Evolutionary conservation across 2,797 vertebrate species (phyloP), one percentile per base, ranked within the genome.

Genomic region (Siniperca obscura): DNA sequence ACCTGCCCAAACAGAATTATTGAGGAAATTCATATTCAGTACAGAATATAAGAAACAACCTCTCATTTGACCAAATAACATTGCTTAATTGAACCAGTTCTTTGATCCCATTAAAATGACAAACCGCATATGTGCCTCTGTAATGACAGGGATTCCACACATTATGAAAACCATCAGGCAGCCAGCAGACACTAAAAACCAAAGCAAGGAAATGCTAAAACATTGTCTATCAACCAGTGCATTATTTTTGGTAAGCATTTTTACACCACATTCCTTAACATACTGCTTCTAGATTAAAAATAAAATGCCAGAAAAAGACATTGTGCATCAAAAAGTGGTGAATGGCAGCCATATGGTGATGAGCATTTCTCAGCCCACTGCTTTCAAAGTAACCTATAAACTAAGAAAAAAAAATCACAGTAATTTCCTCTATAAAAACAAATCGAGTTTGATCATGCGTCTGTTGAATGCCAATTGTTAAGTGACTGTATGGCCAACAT

Each of bases 331-430:
- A 78, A 76, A 91, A 80, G 78, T 70, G 68, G 81, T 80, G 77
- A 91, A 89, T 94, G 94, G 90, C 27, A 82, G 59, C 88, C 95
- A 94, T 71, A 92, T 94, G 93, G 78, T 70, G 83, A 92, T 86
- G 83, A 89, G 70, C 56, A 65, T 74, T 57, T 82, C 61, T 87
- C 74, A 89, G 77, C 61, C 38, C 50, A 59, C 55, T 75, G 79
- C 74, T 85, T 92, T 94, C 87, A 94, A 95, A 93, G 90, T 84
- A 71, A 66, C 78, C 88, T 80, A 83, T 86, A 90, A 92, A 94
- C 74, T 73, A n/a, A 74, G 70, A 73, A 78, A 84, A 79, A 79
- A 77, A 81, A 79, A 30, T 38, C 55, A 74, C 59, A 75, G 64
- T 76, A 59, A 84, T 86, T 80, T 87, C 80, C 81, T 81, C 77